A percentile compares a stretch with the other conserved stretches of the same genome.
phyloP scores from a whole-genome alignment of 2,113 vertebrate species.

The Chloebia gouldiae region DNA sequence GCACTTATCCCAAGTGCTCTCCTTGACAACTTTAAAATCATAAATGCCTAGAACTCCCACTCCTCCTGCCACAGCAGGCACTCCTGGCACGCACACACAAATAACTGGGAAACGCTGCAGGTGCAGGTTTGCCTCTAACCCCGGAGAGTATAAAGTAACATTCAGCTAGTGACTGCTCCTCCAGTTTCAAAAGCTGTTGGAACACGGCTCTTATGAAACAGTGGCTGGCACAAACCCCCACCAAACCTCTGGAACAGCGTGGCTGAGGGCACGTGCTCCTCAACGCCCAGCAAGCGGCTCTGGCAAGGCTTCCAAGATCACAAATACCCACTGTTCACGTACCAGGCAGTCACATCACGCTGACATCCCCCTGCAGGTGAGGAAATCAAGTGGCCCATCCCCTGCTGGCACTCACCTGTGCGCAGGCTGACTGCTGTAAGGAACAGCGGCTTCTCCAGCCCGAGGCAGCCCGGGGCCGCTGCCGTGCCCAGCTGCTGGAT shows the following conservation, averaged over 20 bases:
- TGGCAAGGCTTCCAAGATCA: neutral
- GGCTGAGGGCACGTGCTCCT: neutral
- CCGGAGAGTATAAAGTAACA: neutral
- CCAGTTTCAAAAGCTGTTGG: neutral
- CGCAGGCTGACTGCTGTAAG: slow-evolving; percentile 68
- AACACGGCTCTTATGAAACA: neutral
- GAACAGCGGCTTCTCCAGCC: slow-evolving; percentile 51
- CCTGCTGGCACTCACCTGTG: slow-evolving; percentile 71
- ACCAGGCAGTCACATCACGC: neutral
- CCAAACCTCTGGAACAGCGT: neutral
- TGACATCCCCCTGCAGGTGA: neutral
- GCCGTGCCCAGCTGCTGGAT: neutral
- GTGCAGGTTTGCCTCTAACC: neutral
- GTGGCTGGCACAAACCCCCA: neutral
- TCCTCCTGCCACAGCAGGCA: neutral
- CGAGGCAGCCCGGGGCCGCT: slow-evolving; percentile 71
- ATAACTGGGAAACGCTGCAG: neutral
- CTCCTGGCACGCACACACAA: neutral
- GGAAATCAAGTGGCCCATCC: rapidly evolving
- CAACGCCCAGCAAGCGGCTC: neutral
- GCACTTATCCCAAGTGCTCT: neutral
- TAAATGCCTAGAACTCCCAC: neutral
- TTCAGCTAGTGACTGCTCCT: neutral
- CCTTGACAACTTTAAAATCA: neutral
- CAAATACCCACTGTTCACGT: neutral